phyloP scores from a whole-genome alignment of 2,888 invertebrate species.

The Cephus spinipes region DNA sequence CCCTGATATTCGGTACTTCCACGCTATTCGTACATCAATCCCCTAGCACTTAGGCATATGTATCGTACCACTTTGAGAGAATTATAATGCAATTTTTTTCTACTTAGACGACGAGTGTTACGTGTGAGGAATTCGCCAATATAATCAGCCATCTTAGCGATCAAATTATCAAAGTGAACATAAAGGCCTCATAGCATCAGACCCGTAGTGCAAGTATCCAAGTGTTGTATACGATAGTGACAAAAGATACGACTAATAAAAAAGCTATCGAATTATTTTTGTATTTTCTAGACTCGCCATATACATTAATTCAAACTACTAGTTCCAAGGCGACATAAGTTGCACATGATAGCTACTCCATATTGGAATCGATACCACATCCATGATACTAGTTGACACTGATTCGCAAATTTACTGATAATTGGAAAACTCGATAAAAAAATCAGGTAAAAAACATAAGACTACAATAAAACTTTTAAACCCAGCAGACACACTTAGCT shows the following conservation, averaged over 20 bases:
- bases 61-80: not conserved
- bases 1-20: not conserved
- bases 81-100: conserved; percentile 13
- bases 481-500: not conserved
- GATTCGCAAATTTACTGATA: too few species aligned
- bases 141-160: not conserved
- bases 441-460: not conserved
- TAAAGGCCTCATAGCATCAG: too few species aligned
- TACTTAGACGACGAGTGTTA: not conserved
- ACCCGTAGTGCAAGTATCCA: too few species aligned
- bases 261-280: not conserved
- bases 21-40: not conserved
- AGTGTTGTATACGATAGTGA: not conserved
- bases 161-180: not conserved
- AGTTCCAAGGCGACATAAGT: too few species aligned
- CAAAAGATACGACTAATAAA: not conserved
- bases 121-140: not conserved
- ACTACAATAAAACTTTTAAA: not conserved
- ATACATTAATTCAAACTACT: not conserved
- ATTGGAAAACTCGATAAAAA: not conserved
- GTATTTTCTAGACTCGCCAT: not conserved
- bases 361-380: too few species aligned
- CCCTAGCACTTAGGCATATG: not conserved
- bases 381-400: too few species aligned
- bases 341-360: too few species aligned